Percentiles rank a stretch among this genome's conserved stretches.
These are phyloP conservation scores for Xylophagus ater DNA, from an alignment of 2,888 invertebrate species.

Conservation along the genomic window DNA sequence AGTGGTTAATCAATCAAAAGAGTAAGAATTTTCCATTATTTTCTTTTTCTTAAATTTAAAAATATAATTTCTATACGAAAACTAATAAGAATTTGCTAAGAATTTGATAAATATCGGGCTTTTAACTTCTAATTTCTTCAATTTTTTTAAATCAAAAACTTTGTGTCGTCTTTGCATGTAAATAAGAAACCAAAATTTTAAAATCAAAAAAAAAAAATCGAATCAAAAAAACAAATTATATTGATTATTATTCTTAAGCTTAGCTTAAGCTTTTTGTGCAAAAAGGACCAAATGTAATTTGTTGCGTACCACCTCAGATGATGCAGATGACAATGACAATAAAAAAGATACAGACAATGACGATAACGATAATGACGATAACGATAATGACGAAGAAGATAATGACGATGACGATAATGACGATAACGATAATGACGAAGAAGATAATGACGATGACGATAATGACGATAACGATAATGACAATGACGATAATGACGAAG, in stretches of 20 bases:
- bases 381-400: constrained; percentile 40
- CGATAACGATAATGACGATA: constrained; percentile 36
- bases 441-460: constrained; percentile 36
- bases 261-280: constrained; percentile 16
- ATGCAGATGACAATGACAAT: constrained; percentile 43
- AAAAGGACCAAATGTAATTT: constrained; percentile 10
- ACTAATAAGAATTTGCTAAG: no score
- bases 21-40: constrained; percentile 66
- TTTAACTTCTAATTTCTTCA: no score
- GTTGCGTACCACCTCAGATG: constrained; percentile 35
- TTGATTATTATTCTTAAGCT: constrained; percentile 18
- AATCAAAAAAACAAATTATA: not conserved
- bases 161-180: constrained; percentile 17
- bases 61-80: no score
- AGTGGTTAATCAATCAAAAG: constrained; percentile 92
- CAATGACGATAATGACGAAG: constrained; percentile 36
- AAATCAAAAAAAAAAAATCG: no score
- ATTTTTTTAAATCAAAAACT: constrained; percentile 4
- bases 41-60: no score
- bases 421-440: constrained; percentile 26
- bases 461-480: constrained; percentile 39
- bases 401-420: constrained; percentile 29
- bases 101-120: no score
- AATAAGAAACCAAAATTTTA: no score
- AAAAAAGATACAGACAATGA: constrained; percentile 37